A percentile compares a stretch with the other conserved stretches of the same genome.
Evolutionary conservation across 2,113 vertebrate species (phyloP).

Genomic region (Cariama cristata): DNA sequence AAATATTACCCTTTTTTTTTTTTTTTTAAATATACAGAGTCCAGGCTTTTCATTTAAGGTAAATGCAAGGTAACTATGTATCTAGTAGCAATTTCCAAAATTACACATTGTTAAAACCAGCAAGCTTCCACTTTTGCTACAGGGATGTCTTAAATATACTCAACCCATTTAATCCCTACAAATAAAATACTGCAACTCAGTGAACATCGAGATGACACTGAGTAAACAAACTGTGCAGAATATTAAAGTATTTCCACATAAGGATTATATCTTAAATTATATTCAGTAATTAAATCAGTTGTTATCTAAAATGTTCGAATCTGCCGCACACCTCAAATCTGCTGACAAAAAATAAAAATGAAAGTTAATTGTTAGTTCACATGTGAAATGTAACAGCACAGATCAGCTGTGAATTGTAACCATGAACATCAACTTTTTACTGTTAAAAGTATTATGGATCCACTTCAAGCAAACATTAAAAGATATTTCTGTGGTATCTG

Average conservation of each 20-base stretch:
- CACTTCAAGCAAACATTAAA: neutral
- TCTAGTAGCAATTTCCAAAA: neutral
- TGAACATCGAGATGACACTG: neutral
- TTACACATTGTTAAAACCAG: neutral
- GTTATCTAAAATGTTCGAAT: neutral
- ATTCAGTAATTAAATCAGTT: neutral
- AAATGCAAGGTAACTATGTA: neutral
- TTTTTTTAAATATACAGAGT: neutral
- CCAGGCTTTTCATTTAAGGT: neutral
- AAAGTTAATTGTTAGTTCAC: neutral
- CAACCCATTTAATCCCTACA: neutral
- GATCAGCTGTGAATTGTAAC: neutral
- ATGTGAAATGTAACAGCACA: neutral
- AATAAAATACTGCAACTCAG: neutral
- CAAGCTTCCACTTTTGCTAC: neutral
- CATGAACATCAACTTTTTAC: neutral
- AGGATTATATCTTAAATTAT: neutral
- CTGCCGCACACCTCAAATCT: neutral
- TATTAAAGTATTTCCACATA: neutral
- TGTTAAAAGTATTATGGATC: neutral
- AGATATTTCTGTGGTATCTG: neutral
- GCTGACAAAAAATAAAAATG: neutral
- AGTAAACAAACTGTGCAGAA: neutral
- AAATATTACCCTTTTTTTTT: too few species aligned
- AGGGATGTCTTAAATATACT: neutral